Percentiles rank a stretch among this genome's conserved stretches.
phyloP scores from a whole-genome alignment of 2,113 vertebrate species.

The Saguinus midas region DNA sequence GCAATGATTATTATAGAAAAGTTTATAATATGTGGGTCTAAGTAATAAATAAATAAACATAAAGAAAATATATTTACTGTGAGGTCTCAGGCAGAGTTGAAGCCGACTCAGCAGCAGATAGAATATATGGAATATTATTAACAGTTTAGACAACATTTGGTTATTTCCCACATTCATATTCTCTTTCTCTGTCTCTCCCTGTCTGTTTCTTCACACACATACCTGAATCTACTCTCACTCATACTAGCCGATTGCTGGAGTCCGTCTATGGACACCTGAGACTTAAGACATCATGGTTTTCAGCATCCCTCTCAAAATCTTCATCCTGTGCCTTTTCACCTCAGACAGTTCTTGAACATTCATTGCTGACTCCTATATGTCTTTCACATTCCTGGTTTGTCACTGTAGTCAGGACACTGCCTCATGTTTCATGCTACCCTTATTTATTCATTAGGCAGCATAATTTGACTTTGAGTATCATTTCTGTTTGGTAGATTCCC shows the following conservation, averaged over 20 bases:
- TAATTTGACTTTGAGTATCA: constrained; percentile 57
- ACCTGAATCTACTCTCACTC: background rate
- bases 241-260: background rate
- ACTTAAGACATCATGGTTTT: background rate
- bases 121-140: background rate
- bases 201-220: background rate
- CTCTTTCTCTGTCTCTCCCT: background rate
- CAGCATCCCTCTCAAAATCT: background rate
- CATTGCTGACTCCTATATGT: background rate
- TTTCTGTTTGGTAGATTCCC: constrained; percentile 55
- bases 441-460: constrained; percentile 63
- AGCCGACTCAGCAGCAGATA: background rate
- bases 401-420: background rate
- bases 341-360: background rate
- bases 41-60: constrained; percentile 14
- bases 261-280: background rate
- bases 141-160: background rate
- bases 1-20: background rate
- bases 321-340: background rate
- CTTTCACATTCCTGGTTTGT: constrained; percentile 25
- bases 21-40: background rate
- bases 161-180: background rate
- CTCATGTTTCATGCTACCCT: constrained; percentile 32
- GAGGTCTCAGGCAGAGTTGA: background rate
- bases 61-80: background rate